phyloP scores from a whole-genome alignment of 2,113 vertebrate genomes.

The Phalacrocorax aristotelis region DNA sequence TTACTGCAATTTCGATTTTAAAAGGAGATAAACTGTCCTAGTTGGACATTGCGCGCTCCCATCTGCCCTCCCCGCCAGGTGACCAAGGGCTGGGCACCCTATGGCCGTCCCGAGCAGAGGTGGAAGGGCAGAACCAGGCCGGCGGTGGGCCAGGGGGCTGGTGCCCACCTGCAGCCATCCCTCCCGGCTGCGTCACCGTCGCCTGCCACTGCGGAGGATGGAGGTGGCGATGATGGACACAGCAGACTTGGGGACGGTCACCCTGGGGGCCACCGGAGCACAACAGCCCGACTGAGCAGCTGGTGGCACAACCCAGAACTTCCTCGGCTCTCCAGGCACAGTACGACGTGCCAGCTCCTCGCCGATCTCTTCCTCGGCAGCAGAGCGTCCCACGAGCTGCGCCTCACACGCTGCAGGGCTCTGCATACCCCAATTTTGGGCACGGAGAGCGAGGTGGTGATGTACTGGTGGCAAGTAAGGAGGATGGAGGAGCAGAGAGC shows the following conservation, averaged over 20 bases:
- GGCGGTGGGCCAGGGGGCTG: background rate
- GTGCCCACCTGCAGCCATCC: no score
- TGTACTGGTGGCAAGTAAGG: rapidly evolving
- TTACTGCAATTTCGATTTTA: rapidly evolving
- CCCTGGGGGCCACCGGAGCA: background rate
- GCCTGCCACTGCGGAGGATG: background rate
- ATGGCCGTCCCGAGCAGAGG: background rate
- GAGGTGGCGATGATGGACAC: background rate
- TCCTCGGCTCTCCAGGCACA: background rate
- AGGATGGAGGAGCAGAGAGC: background rate
- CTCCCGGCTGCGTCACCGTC: rapidly evolving
- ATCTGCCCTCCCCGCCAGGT: background rate
- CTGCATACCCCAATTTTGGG: rapidly evolving
- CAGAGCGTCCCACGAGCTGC: background rate
- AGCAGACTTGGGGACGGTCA: background rate
- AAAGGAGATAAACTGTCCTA: background rate
- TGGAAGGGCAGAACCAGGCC: background rate
- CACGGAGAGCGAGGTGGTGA: background rate
- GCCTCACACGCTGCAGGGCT: no score
- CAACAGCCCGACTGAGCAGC: background rate
- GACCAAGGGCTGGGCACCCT: rapidly evolving
- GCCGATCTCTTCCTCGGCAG: background rate
- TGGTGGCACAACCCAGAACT: background rate
- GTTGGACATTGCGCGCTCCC: background rate
- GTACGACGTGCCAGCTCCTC: background rate